Base-by-base conservation (phyloP, 1,140 invertebrate genomes). In the Aleiodes sp. region DNA sequence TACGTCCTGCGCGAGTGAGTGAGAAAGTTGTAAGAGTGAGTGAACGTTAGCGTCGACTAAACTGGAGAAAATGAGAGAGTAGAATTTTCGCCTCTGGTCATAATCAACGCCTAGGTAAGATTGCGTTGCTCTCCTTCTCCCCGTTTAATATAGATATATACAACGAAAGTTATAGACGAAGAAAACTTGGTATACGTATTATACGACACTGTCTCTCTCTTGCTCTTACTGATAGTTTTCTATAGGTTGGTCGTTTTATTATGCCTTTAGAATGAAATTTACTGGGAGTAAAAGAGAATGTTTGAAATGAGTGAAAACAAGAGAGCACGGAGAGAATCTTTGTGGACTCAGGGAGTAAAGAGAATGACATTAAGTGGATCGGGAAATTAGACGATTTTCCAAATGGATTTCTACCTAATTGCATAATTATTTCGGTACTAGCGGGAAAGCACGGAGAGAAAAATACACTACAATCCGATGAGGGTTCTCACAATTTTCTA, bases 261-360 rank as follows among this genome's bases (percentile, higher is more conserved):
- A 43, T 43, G 19, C 39, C 39, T 43, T 43, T 43, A 43, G 39
- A 43, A 43, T 12, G 39, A 43, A 43, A 43, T 43, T 43, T 43
- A 4, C 39, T 16, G 39, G 39, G 7, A 16, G 39, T 43, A 16
- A 43, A 12, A n/a, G n/a, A 43, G 12, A 16, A 43, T 43, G 12
- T 16, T 43, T 43, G 39, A 43, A 16, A 14, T 16, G 39, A 6
- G 39, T 43, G 19, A 43, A 43, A 43, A 43, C 39, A n/a, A n/a
- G n/a, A n/a, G n/a, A n/a, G n/a, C n/a, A n/a, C n/a, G n/a, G 12
- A 16, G 39, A 4, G 12, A 43, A 43, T 43, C 39, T 43, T 43
- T 16, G 39, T 43, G 39, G 14, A 43, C 39, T 14, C 19, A 16
- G 39, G 39, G n/a, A 16, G 39, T n/a, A 35, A 14, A 12, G 39